phyloP scores from a whole-genome alignment of 1,140 invertebrate genomes.

The Hylyphantes graminicola region DNA sequence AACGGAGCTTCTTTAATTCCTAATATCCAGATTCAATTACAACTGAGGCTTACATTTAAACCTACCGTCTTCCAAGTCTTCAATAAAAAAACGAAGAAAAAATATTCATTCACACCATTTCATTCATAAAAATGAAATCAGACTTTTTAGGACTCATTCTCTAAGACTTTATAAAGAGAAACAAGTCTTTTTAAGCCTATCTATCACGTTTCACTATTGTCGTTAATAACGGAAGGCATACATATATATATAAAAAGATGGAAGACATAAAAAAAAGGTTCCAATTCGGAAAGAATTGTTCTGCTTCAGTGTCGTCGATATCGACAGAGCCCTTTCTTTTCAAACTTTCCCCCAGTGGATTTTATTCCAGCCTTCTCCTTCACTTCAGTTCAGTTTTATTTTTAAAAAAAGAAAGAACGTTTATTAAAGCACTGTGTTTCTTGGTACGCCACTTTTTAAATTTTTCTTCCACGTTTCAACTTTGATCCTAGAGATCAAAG shows the following conservation, averaged over 20 bases:
- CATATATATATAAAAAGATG: not conserved
- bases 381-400: constrained; percentile 10
- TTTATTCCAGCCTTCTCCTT: not conserved
- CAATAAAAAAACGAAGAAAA: constrained; percentile 4
- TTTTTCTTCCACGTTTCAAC: constrained; percentile 8
- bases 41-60: constrained; percentile 25
- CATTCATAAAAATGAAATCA: constrained; percentile 47
- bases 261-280: not conserved
- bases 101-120: constrained; percentile 9
- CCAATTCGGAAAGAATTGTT: constrained; percentile 45
- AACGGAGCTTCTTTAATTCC: constrained; percentile 38
- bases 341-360: constrained; percentile 2
- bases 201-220: constrained; percentile 54
- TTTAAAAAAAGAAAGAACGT: constrained; percentile 13
- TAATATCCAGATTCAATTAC: constrained; percentile 54
- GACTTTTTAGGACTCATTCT: constrained; percentile 23
- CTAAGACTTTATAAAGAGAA: constrained; percentile 20
- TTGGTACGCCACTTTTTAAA: not conserved
- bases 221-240: constrained; percentile 50
- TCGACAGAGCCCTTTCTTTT: constrained; percentile 13
- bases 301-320: constrained; percentile 53
- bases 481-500: not conserved
- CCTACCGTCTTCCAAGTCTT: constrained; percentile 6
- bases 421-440: constrained; percentile 4
- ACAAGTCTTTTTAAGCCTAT: constrained; percentile 43